Conservation (phyloP, 2,113 vertebrate genomes). For the Nicator chloris region DNA sequence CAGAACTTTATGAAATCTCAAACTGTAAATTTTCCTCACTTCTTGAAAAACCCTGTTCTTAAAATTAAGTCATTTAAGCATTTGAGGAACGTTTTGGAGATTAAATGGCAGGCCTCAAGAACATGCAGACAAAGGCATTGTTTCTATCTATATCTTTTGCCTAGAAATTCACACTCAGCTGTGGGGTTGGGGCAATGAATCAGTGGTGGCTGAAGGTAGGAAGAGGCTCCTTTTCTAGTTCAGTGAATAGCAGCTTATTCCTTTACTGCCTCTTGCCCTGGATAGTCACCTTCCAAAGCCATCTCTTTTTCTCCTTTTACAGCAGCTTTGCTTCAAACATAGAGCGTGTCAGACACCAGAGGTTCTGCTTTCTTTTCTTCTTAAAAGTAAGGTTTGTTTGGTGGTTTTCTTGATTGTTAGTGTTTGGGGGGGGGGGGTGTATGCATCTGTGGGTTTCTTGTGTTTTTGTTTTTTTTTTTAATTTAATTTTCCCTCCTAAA, state of each 20-base stretch:
- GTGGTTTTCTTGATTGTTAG: background rate
- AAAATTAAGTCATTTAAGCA: background rate
- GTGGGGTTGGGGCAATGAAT: background rate
- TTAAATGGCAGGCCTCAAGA: background rate
- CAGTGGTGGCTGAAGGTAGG: background rate
- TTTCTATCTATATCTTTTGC: background rate
- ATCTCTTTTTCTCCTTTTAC: background rate
- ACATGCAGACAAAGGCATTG: background rate
- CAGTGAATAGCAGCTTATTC: background rate
- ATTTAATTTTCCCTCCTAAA: background rate
- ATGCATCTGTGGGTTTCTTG: background rate
- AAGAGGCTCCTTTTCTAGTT: background rate
- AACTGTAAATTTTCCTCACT: background rate
- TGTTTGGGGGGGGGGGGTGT: rapidly evolving
- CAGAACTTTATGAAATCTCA: background rate
- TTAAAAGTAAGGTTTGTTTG: background rate
- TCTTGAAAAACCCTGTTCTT: background rate
- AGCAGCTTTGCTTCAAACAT: background rate
- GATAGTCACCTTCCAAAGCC: background rate
- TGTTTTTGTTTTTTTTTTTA: background rate
- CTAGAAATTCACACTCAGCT: background rate
- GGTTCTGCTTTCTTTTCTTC: background rate
- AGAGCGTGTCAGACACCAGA: background rate
- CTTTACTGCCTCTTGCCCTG: background rate
- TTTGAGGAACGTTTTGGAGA: background rate